Evolutionary conservation across 2,888 invertebrate genomes (phyloP).

Genomic region (Micoletzkya japonica): DNA sequence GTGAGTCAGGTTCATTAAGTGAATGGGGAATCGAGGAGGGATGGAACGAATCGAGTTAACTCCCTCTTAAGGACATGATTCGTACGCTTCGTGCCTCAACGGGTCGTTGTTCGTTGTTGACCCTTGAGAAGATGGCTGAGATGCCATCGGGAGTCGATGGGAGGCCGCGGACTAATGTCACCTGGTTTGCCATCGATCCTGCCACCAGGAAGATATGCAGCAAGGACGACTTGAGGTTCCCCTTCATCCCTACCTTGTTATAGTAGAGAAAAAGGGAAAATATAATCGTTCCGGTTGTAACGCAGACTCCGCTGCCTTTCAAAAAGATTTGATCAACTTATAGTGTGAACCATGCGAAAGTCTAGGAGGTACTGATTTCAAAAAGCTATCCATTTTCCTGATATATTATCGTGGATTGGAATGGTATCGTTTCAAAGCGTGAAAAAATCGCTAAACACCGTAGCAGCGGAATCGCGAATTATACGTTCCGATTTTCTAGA

Average conservation of each 20-base stretch:
- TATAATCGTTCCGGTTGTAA: too few species aligned
- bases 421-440: too few species aligned
- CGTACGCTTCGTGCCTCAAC: conserved; percentile 56
- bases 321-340: too few species aligned
- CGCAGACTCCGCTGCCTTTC: too few species aligned
- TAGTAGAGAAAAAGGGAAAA: too few species aligned
- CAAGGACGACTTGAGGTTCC: conserved; percentile 53
- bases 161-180: conserved; percentile 47
- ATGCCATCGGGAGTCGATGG: conserved; percentile 21
- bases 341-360: too few species aligned
- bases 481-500: too few species aligned
- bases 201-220: conserved; percentile 57
- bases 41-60: not conserved
- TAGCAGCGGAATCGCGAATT: too few species aligned
- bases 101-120: conserved; percentile 54
- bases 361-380: too few species aligned
- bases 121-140: conserved; percentile 57
- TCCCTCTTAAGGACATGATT: conserved; percentile 46
- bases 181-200: conserved; percentile 61
- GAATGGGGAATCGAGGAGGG: not conserved
- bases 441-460: too few species aligned
- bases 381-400: too few species aligned
- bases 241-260: not conserved
- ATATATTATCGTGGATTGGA: too few species aligned
- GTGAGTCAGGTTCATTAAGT: conserved; percentile 28